These are phyloP conservation scores for Mixornis gularis DNA, from an alignment of 2,113 vertebrate genomes.

Conservation along the genomic window DNA sequence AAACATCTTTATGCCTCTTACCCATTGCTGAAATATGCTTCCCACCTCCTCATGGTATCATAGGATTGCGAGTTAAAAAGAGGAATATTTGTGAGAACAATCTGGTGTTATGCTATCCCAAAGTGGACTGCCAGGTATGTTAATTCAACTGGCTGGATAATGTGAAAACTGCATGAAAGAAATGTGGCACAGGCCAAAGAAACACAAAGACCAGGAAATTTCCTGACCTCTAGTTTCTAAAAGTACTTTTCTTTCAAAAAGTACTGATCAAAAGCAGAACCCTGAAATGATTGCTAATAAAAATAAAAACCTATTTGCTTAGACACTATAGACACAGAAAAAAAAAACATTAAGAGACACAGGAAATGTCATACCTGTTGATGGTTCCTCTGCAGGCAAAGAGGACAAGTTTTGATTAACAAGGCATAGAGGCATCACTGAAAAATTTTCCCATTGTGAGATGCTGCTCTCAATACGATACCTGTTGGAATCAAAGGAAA, in stretches of 20 bases:
- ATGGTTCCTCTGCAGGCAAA: conserved; percentile 41
- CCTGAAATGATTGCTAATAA: neutral
- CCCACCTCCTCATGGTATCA: neutral
- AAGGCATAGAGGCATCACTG: conserved; percentile 74
- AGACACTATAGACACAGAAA: neutral
- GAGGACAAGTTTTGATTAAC: conserved; percentile 58
- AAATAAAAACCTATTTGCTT: neutral
- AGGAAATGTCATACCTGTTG: conserved; percentile 59
- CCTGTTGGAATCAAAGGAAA: conserved; percentile 63
- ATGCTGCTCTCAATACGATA: conserved; percentile 82
- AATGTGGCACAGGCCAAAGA: neutral
- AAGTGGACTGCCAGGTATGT: neutral
- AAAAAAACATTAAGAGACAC: neutral
- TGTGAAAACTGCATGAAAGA: neutral
- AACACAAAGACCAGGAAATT: neutral
- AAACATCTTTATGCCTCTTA: neutral
- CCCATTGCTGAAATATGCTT: neutral
- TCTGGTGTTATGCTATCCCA: neutral
- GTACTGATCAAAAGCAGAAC: neutral
- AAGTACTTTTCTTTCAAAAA: neutral
- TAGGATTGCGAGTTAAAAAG: neutral
- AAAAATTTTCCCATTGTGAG: conserved; percentile 69
- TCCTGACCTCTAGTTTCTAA: neutral
- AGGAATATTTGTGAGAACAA: neutral
- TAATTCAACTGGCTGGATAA: neutral